These are phyloP conservation scores for Hypotaenidia philippensis DNA, from an alignment of 2,797 vertebrate genomes.

Conservation along the genomic window DNA sequence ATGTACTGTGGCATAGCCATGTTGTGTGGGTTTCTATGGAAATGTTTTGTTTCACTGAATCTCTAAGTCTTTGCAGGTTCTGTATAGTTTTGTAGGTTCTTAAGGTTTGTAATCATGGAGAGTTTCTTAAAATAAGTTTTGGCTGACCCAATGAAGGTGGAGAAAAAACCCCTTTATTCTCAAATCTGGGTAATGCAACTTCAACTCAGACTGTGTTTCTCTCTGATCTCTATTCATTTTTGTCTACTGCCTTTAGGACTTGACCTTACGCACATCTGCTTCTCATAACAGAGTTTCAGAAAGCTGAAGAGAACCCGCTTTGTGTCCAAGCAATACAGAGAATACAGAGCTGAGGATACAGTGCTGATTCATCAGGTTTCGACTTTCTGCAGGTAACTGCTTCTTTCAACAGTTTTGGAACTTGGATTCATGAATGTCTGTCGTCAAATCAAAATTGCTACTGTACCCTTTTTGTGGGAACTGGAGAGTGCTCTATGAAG, in stretches of 20 bases:
- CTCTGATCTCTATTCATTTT: background rate
- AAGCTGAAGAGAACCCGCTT: background rate
- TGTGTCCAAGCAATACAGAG: rapidly evolving
- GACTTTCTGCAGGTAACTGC: background rate
- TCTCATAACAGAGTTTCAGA: background rate
- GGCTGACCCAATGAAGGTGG: background rate
- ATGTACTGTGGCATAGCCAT: rapidly evolving
- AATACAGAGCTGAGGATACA: background rate
- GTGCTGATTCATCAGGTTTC: background rate
- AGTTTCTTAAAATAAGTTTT: background rate
- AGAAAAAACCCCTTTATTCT: background rate
- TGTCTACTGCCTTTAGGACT: background rate
- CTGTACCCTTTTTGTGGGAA: background rate
- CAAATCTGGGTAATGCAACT: background rate
- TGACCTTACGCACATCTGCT: background rate
- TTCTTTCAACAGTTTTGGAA: background rate
- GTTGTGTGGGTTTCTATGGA: background rate
- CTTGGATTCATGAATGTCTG: background rate
- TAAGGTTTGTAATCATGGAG: background rate
- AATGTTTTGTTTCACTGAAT: background rate
- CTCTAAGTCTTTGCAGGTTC: background rate
- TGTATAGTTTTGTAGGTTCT: background rate
- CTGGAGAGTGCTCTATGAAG: background rate
- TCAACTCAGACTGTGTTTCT: background rate
- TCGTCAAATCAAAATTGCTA: background rate